A percentile compares a stretch with the other conserved stretches of the same genome.
These are phyloP conservation scores for Drosophila nebulosa DNA, from an alignment of 1,140 invertebrate species.

Conservation along the genomic window DNA sequence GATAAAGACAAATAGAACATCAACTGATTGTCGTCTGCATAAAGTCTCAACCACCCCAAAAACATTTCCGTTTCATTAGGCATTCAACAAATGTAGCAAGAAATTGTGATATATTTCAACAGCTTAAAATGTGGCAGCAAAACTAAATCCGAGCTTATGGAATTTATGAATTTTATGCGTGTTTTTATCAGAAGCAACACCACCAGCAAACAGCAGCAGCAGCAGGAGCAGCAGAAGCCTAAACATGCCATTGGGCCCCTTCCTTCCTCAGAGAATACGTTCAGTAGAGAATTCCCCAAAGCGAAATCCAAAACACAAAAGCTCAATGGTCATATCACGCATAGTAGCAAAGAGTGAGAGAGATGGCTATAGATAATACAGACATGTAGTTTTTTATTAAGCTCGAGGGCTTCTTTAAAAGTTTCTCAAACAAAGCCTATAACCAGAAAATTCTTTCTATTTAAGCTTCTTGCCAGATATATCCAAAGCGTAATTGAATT, in stretches of 20 bases:
- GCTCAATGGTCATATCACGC: slow-evolving; percentile 54
- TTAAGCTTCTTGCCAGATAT: too few relatives aligned
- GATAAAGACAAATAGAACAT: background rate
- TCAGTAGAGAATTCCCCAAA: slow-evolving; percentile 29
- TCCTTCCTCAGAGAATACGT: slow-evolving; percentile 15
- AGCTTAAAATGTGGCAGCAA: slow-evolving; percentile 47
- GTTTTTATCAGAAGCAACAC: slow-evolving; percentile 59
- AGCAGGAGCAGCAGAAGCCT: background rate
- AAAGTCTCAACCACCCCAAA: background rate
- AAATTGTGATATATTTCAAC: slow-evolving; percentile 52
- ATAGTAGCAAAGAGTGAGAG: slow-evolving; percentile 1
- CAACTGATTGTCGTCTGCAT: background rate
- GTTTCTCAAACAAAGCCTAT: background rate
- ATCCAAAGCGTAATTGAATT: too few relatives aligned
- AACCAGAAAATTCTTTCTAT: too few relatives aligned
- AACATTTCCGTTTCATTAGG: slow-evolving; percentile 37
- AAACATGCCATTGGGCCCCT: slow-evolving; percentile 50
- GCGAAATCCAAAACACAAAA: slow-evolving; percentile 42
- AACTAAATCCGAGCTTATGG: slow-evolving; percentile 39
- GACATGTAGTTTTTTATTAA: slow-evolving; percentile 25
- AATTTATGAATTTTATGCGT: slow-evolving; percentile 77
- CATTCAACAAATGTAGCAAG: slow-evolving; percentile 55
- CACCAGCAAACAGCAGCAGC: background rate
- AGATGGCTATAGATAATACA: slow-evolving; percentile 41
- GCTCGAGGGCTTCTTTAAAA: background rate